A percentile compares a stretch with the other conserved stretches of the same genome.
Evolutionary conservation across 2,113 vertebrate species (phyloP).

Genomic region (Oryzias curvinotus): DNA sequence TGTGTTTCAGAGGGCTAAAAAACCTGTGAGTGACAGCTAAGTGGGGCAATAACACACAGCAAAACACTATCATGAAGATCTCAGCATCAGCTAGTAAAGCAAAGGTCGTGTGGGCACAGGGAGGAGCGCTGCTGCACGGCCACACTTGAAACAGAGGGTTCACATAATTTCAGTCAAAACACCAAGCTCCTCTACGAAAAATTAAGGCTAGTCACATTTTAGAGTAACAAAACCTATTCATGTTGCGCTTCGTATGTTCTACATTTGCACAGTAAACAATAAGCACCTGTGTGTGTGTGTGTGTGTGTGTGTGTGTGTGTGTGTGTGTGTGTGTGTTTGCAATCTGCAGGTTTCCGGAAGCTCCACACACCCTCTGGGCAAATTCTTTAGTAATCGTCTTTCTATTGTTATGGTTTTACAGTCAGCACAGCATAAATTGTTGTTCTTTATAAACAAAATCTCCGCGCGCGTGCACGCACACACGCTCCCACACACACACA

Average conservation of each 20-base stretch:
- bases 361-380: conserved; percentile 49
- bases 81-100: conserved; percentile 26
- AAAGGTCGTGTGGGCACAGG: conserved; percentile 26
- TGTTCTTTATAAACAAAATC: conserved; percentile 1
- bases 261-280: not conserved
- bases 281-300: too few species aligned
- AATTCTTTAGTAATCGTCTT: conserved; percentile 37
- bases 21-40: too few species aligned
- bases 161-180: conserved; percentile 25
- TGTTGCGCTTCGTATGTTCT: not conserved
- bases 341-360: conserved; percentile 24
- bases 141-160: conserved; percentile 8
- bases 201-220: conserved; percentile 1
- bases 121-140: not conserved
- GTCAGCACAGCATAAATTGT: conserved; percentile 19
- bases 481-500: conserved; percentile 4
- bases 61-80: conserved; percentile 13
- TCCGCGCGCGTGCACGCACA: too few species aligned
- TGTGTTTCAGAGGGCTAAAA: not conserved
- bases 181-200: conserved; percentile 12
- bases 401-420: conserved; percentile 24
- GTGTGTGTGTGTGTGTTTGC: not conserved
- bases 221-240: not conserved
- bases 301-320: too few species aligned
- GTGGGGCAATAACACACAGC: too few species aligned